Percentiles rank a stretch among this genome's conserved stretches.
Conservation (phyloP, 2,797 vertebrate genomes). For the Meriones psammophilus region DNA sequence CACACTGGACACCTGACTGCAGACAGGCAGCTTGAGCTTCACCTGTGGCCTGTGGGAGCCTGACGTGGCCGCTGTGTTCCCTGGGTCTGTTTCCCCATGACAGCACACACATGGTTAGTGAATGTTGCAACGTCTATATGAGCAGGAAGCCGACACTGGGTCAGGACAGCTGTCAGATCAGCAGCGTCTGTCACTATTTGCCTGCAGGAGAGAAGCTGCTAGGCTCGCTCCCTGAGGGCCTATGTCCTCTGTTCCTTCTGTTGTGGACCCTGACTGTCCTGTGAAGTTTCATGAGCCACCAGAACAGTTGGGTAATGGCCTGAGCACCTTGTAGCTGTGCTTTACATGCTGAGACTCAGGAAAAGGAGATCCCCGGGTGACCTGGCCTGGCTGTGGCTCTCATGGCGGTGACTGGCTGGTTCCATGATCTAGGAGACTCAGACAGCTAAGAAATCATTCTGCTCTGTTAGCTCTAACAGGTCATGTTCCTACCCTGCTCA, state of each 20-base stretch:
- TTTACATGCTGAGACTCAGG: no score
- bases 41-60: no score
- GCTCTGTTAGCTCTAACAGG: neutral
- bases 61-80: no score
- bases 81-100: no score
- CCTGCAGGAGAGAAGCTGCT: no score
- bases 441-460: neutral
- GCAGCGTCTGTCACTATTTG: no score
- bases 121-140: no score
- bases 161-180: no score
- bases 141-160: neutral
- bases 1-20: no score
- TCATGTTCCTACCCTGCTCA: neutral
- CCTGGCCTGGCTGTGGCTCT: neutral
- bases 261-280: neutral
- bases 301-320: neutral
- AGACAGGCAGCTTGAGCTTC: no score
- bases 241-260: neutral
- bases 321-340: neutral
- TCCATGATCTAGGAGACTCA: neutral
- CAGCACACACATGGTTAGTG: no score
- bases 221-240: neutral
- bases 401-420: no score
- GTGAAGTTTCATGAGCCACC: neutral
- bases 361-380: neutral